Evolutionary conservation across 2,888 invertebrate species (phyloP).

Genomic region (Esperia sulphurella): DNA sequence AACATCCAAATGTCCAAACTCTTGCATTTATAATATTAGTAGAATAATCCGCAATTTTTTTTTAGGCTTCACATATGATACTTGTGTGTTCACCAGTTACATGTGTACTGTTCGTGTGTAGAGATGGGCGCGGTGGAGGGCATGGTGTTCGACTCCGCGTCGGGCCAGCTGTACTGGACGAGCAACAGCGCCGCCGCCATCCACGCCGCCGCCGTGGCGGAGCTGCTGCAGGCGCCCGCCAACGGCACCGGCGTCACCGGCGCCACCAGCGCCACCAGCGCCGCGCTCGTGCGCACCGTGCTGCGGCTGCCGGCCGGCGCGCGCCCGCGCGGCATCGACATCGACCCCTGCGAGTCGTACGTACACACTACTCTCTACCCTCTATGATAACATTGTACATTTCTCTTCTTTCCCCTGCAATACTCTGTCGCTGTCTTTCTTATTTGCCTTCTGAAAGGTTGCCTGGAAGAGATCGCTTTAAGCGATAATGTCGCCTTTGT

Average conservation of each 20-base stretch:
- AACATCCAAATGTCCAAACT: too few species aligned
- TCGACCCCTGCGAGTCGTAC: constrained; percentile 86
- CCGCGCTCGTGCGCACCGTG: constrained; percentile 68
- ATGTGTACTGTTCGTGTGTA: constrained; percentile 25
- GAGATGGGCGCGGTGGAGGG: constrained; percentile 94
- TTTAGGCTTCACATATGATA: too few species aligned
- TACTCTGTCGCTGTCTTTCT: too few species aligned
- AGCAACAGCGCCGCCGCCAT: constrained; percentile 85
- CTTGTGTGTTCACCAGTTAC: too few species aligned
- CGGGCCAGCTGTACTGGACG: constrained; percentile 90
- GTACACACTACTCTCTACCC: background rate
- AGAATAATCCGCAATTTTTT: too few species aligned
- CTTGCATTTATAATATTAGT: too few species aligned
- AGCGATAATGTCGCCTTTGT: too few species aligned
- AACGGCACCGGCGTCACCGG: constrained; percentile 16
- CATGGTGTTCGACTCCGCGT: constrained; percentile 85
- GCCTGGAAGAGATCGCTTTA: too few species aligned
- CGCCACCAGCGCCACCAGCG: constrained; percentile 8
- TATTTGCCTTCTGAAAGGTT: too few species aligned
- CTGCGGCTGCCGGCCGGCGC: constrained; percentile 84
- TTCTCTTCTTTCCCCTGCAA: too few species aligned
- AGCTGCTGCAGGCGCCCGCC: constrained; percentile 18
- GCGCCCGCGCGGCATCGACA: constrained; percentile 90
- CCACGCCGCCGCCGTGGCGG: constrained; percentile 28
- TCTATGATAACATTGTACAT: background rate